A percentile compares a stretch with the other conserved stretches of the same genome.
Evolutionary conservation across 2,797 vertebrate species (phyloP).

Genomic region (Betta splendens): DNA sequence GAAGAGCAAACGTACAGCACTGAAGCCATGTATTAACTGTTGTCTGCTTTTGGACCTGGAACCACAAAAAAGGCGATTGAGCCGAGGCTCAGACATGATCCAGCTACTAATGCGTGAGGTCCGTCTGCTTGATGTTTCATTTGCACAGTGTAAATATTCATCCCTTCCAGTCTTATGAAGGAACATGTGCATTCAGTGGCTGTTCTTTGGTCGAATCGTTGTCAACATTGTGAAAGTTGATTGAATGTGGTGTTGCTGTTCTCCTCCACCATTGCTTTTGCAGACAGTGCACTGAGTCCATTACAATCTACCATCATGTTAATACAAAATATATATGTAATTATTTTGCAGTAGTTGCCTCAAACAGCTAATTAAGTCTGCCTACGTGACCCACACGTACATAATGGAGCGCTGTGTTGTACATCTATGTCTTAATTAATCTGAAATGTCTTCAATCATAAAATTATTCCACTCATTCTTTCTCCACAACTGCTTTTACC

Average conservation of each 20-base stretch:
- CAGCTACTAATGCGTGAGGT: slow-evolving; percentile 13
- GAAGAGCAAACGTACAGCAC: neutral
- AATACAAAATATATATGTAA: neutral
- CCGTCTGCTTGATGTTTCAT: slow-evolving; percentile 40
- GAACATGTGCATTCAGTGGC: slow-evolving; percentile 12
- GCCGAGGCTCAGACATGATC: slow-evolving; percentile 18
- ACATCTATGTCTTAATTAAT: neutral
- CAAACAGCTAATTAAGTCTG: neutral
- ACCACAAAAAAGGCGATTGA: slow-evolving; percentile 11
- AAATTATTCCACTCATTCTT: no score
- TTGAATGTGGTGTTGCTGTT: slow-evolving; percentile 23
- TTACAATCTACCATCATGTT: neutral
- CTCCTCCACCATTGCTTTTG: slow-evolving; percentile 24
- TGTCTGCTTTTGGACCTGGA: slow-evolving; percentile 23
- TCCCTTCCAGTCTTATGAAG: slow-evolving; percentile 44
- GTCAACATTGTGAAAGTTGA: slow-evolving; percentile 25
- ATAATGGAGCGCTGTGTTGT: neutral
- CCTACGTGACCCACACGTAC: neutral
- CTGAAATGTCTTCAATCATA: neutral
- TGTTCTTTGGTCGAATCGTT: slow-evolving; percentile 36
- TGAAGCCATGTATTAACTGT: neutral
- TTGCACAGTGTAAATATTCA: slow-evolving; percentile 67
- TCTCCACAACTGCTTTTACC: no score
- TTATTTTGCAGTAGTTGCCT: slow-evolving; percentile 12
- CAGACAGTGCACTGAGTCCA: neutral